These are phyloP conservation scores for Circaetus cinerascens DNA, from an alignment of 2,113 vertebrate genomes.

Conservation along the genomic window DNA sequence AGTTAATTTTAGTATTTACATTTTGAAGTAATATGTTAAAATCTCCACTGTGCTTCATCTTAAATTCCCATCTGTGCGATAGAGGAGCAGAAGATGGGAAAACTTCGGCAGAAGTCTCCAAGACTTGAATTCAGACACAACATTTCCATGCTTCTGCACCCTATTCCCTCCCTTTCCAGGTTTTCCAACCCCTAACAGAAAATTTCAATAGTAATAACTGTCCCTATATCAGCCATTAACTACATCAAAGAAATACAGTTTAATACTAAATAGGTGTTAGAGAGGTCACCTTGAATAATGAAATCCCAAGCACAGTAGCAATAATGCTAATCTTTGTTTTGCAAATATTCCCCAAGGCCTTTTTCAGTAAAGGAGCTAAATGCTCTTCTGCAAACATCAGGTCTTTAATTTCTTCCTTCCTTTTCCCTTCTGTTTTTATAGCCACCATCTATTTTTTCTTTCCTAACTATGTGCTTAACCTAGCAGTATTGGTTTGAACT, in stretches of 20 bases:
- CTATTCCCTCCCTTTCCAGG: not conserved
- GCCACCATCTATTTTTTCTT: not conserved
- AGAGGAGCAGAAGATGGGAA: not conserved
- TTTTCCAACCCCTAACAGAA: not conserved
- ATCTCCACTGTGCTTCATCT: not conserved
- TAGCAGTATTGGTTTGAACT: not conserved
- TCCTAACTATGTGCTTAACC: not conserved
- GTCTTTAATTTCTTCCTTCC: not conserved
- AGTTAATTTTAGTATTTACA: not conserved
- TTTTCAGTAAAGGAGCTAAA: not conserved
- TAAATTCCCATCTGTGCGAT: not conserved
- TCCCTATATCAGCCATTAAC: not conserved
- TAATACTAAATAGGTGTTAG: not conserved
- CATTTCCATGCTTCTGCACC: not conserved
- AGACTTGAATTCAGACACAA: not conserved
- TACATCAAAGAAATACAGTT: not conserved
- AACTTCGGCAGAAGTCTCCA: not conserved
- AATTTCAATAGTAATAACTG: not conserved
- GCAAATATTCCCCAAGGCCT: slow-evolving; percentile 17
- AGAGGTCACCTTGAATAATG: not conserved
- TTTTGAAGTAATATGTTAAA: not conserved
- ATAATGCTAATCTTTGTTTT: slow-evolving; percentile 21
- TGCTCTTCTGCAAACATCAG: not conserved
- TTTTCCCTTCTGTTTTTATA: not conserved
- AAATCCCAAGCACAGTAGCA: not conserved